Evolutionary conservation across 2,888 invertebrate species (phyloP), one percentile per base, ranked within the genome.

Genomic region (Bimastos eiseni): DNA sequence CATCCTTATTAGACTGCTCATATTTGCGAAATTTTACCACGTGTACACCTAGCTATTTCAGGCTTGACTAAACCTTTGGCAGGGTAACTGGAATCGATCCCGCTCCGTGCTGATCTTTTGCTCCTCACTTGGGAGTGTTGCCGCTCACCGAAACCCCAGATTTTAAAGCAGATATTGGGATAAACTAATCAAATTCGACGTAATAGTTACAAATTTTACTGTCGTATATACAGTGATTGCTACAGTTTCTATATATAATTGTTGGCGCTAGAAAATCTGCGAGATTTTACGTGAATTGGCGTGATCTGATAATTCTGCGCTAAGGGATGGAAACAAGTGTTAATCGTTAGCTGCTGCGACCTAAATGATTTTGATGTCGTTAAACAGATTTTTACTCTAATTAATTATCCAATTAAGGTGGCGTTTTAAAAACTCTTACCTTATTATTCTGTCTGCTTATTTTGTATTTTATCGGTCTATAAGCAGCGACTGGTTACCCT

Each of bases 301-400:
- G 70, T 70, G 70, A 70, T 70, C 55, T 30, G 30, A 24, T 2
- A 24, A n/a, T 70, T 70, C 86, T 86, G 30, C 37, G 86, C 34
- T 86, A 24, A 86, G 86, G 37, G 37, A 86, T 86, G 86, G 86
- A 86, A 86, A 36, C 34, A 37, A 86, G 86, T 86, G 86, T 24
- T 86, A 86, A 86, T 37, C 86, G 34, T 86, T 86, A 86, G 37
- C 36, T 19, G 86, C 86, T 86, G 36, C 19, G 86, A 86, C 36
- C 86, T 36, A 36, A 86, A 37, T 86, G 86, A 86, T 86, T 86
- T 84, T 86, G 36, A 86, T 86, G 86, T 86, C 34, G n/a, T 86
- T 86, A n/a, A 86, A 86, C 34, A 86, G 86, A 37, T 86, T 86
- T 86, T 86, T 36, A n/a, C 34, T 70, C 70, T 86, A 86, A 37